Evolutionary conservation across 2,797 vertebrate species (phyloP).

Genomic region (Sebastes wilsoni): DNA sequence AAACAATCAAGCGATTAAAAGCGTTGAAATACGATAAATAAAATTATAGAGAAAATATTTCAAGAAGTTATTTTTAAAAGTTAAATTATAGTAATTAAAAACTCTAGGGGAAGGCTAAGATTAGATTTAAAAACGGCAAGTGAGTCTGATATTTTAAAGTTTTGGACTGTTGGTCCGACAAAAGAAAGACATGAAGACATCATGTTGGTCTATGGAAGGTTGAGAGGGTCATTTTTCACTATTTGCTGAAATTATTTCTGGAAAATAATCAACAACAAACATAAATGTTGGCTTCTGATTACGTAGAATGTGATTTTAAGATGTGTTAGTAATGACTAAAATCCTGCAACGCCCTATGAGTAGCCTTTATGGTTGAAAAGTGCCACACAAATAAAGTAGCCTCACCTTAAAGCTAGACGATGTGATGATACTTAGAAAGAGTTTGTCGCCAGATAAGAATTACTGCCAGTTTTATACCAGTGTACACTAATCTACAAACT

Average conservation of each 20-base stretch:
- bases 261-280: not conserved
- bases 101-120: too few species aligned
- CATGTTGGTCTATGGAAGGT: not conserved
- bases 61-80: too few species aligned
- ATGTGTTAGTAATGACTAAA: not conserved
- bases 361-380: not conserved
- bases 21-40: too few species aligned
- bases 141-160: not conserved
- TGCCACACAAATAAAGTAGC: not conserved
- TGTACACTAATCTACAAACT: not conserved
- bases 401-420: not conserved
- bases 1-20: too few species aligned
- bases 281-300: not conserved
- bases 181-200: not conserved
- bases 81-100: too few species aligned
- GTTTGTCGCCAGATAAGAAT: not conserved
- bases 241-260: not conserved
- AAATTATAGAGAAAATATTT: too few species aligned
- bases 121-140: too few species aligned
- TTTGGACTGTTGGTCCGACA: not conserved
- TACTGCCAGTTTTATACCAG: not conserved
- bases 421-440: not conserved
- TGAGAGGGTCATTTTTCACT: not conserved
- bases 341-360: accelerated
- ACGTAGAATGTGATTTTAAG: not conserved